Evolutionary conservation across 2,888 invertebrate genomes (phyloP), one percentile per base, ranked within the genome.

Genomic region (Lottia gigantea): DNA sequence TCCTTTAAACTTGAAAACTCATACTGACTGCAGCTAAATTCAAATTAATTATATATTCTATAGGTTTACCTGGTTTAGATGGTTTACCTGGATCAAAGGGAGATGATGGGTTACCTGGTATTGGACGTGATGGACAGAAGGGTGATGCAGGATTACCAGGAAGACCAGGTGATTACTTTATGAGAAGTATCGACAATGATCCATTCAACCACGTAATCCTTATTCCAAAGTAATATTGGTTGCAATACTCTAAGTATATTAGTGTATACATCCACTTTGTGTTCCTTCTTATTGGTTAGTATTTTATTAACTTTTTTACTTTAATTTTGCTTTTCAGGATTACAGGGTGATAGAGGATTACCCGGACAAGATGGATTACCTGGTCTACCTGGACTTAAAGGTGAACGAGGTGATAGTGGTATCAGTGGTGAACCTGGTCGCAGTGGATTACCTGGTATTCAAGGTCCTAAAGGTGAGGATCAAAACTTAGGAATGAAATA

Each of bases 121-220:
- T 70, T 62, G 78, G 78, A 47, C 70, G 47, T 25, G 72, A 69
- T 66, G 91, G 91, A 64, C 76, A 79, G 6, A 89, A 88, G 79
- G 90, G 89, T 71, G 81, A 81, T 15, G 68, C 81, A 26, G 88
- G 89, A 62, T 61, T 71, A 25, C 76, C 80, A 64, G 91, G 91
- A 66, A 84, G 77, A n/a, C 71, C 74, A 67, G 81, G 81, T 68
- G 63, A 66, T 19, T 25, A 66, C 55, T n/a, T n/a, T n/a, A n/a
- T n/a, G n/a, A n/a, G n/a, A n/a, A n/a, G n/a, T n/a, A n/a, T n/a
- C n/a, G n/a, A n/a, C n/a, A n/a, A 6, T 31, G 31, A 31, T 31
- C 31, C 31, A 3, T 2, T 31, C 31, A 3, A 31, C 31, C 6
- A 31, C 31, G 6, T 31, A 31, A 2, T 31, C 31, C 31, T 31